These are phyloP conservation scores for Amazona vittata DNA, from an alignment of 2,113 vertebrate species.

Conservation along the genomic window DNA sequence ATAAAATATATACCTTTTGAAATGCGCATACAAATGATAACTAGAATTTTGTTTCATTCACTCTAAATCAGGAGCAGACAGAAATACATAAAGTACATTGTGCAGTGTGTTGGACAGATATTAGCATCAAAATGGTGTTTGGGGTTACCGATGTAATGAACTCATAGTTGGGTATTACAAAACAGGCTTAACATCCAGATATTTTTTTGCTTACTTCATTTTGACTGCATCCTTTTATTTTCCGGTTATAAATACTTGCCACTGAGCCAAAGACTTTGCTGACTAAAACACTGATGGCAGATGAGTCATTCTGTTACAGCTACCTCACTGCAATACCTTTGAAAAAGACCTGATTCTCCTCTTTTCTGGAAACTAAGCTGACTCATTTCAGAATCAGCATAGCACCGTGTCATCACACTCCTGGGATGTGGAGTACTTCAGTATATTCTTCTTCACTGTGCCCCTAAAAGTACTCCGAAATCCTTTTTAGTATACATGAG, in stretches of 20 bases:
- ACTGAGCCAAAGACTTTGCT: conserved; percentile 53
- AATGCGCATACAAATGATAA: background rate
- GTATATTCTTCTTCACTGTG: background rate
- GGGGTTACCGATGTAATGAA: background rate
- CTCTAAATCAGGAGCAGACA: background rate
- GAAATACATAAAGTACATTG: background rate
- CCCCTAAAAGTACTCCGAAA: background rate
- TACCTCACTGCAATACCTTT: background rate
- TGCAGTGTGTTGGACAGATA: background rate
- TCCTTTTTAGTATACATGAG: background rate
- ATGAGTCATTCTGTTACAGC: conserved; percentile 29
- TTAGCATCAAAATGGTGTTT: background rate
- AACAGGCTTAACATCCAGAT: background rate
- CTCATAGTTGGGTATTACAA: background rate
- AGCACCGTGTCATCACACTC: background rate
- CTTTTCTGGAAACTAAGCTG: conserved; percentile 7
- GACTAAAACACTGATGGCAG: background rate
- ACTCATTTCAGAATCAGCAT: conserved; percentile 39
- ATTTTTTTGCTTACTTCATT: background rate
- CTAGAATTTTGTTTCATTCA: background rate
- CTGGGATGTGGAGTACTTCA: background rate
- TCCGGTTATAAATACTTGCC: conserved; percentile 22
- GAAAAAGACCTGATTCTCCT: conserved; percentile 10
- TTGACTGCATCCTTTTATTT: background rate
- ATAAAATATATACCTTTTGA: background rate